Base-by-base conservation (phyloP, 2,113 vertebrate species). In the Bombycilla garrulus region DNA sequence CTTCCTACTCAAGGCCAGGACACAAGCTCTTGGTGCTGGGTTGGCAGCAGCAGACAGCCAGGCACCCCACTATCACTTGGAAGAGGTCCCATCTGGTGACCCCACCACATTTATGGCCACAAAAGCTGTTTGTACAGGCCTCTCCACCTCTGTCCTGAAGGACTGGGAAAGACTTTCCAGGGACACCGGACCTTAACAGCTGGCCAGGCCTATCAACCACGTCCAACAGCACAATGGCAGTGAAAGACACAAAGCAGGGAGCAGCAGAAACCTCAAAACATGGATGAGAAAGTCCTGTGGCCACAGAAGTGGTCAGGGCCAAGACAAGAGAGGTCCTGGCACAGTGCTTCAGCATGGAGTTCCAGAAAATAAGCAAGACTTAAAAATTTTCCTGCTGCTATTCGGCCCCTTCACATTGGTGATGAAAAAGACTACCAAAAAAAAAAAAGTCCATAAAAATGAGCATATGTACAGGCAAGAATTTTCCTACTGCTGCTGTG, bases 1-100 rank as follows among this genome's bases (percentile, higher is more conserved):
- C 57, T 36, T 54, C 60, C n/a, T 10, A 22, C 31, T 14, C 2
- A 0, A 69, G 25, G 29, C 36, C 35, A 24, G 40, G 36, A 23
- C 15, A 12, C 31, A 44, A 11, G 40, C 25, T 56, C 48, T 61
- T 0, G 0, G 47, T 0, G 0, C 50, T 51, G 40, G 10, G 33
- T 22, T 0, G 2, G 45, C 44, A 76, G 62, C 12, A 20, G 77
- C 25, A 23, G 62, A 6, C 35, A 65, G 54, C 12, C 20, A 56
- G 65, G 36, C 20, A 56, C 0, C 2, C 23, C 9, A 5, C 18
- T 25, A 31, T 21, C 29, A 35, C 40, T 26, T 40, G 21, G 5
- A 11, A 77, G 24, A 78, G 24, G 19, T 57, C 40, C 56, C 40
- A 69, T 22, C 54, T 44, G 31, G 40, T n/a, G 38, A 54, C 12